Conservation (phyloP, 2,888 invertebrate species). For the Carpatolechia fugitivella region DNA sequence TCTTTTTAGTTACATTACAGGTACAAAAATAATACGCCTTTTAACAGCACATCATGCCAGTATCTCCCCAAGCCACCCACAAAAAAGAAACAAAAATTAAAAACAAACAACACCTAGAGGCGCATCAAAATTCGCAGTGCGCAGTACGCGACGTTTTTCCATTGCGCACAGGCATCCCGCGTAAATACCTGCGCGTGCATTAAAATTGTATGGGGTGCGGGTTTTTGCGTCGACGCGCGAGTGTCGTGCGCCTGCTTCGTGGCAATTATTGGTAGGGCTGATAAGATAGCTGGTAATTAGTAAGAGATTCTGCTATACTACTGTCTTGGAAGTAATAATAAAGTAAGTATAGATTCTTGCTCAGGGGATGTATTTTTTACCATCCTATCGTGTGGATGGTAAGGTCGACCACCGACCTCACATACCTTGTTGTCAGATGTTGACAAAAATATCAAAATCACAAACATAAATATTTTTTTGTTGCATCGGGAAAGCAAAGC, state of each 20-base stretch:
- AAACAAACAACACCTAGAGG: conserved; percentile 5
- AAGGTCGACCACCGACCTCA: too few relatives aligned
- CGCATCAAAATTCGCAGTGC: conserved; percentile 56
- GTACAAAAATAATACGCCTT: neutral
- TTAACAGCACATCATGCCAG: neutral
- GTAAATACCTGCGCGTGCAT: conserved; percentile 68
- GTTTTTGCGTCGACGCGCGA: conserved; percentile 46
- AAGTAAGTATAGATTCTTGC: too few relatives aligned
- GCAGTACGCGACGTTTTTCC: conserved; percentile 53
- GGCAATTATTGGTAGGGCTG: conserved; percentile 17
- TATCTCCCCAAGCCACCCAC: neutral
- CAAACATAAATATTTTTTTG: too few relatives aligned
- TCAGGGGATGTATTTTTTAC: too few relatives aligned
- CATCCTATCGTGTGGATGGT: too few relatives aligned
- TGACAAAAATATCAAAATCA: too few relatives aligned
- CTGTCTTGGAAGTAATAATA: too few relatives aligned
- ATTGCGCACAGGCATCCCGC: conserved; percentile 56
- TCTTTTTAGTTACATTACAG: neutral
- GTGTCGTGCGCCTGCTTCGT: neutral
- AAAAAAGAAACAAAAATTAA: conserved; percentile 1
- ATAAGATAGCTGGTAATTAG: conserved; percentile 29
- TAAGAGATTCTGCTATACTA: neutral
- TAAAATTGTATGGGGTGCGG: conserved; percentile 69
- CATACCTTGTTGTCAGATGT: too few relatives aligned
- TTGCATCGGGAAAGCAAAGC: too few relatives aligned